These are phyloP conservation scores for Potamilus streckersoni DNA, from an alignment of 1,140 invertebrate species.

Conservation along the genomic window DNA sequence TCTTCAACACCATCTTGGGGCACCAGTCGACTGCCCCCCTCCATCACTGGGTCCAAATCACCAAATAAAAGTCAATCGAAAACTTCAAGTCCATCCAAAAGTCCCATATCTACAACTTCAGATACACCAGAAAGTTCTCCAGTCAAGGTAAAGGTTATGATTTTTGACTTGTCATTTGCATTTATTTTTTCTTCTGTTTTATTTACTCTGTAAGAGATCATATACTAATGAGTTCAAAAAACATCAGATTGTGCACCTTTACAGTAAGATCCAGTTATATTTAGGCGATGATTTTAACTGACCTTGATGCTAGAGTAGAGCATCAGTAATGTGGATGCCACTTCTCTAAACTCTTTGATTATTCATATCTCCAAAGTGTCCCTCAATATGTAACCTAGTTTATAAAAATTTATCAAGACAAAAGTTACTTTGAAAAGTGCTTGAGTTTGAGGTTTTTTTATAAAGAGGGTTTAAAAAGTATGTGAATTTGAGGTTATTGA, in stretches of 20 bases:
- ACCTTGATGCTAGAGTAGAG: too few species aligned
- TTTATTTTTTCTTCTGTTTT: neutral
- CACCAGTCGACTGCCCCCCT: constrained; percentile 47
- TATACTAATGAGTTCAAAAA: too few species aligned
- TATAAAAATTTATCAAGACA: too few species aligned
- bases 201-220: neutral
- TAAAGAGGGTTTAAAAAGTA: neutral
- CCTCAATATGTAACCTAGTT: too few species aligned
- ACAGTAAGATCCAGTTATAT: too few species aligned
- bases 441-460: neutral
- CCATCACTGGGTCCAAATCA: constrained; percentile 27
- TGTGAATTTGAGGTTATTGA: neutral
- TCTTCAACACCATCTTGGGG: constrained; percentile 46
- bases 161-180: constrained; percentile 2
- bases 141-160: constrained; percentile 15
- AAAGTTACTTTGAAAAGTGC: too few species aligned
- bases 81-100: constrained; percentile 32
- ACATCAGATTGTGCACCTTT: too few species aligned
- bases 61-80: constrained; percentile 30
- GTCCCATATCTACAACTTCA: constrained; percentile 21
- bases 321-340: too few species aligned
- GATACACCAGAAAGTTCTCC: constrained; percentile 36
- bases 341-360: too few species aligned
- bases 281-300: too few species aligned
- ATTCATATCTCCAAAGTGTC: too few species aligned